Evolutionary conservation across 2,888 invertebrate genomes (phyloP).

Genomic region (Melolontha melolontha): DNA sequence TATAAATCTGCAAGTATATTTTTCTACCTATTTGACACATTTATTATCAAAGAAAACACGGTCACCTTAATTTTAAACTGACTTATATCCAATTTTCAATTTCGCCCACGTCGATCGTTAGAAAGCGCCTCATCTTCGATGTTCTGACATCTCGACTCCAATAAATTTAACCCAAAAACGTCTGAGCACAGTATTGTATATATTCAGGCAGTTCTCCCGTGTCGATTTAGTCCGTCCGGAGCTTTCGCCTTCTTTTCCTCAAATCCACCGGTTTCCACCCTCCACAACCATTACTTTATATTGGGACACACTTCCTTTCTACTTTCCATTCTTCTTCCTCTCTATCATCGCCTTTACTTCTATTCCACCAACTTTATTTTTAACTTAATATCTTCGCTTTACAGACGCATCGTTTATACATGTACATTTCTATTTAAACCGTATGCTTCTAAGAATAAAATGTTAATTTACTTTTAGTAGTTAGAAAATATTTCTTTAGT

Average conservation of each 20-base stretch:
- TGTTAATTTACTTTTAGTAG: too few species aligned
- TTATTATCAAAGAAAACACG: background rate
- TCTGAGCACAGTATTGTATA: conserved; percentile 53
- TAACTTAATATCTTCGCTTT: conserved; percentile 19
- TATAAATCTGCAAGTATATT: too few species aligned
- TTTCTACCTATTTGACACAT: background rate
- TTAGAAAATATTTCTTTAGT: too few species aligned
- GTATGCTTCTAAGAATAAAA: too few species aligned
- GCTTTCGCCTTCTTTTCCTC: conserved; percentile 38
- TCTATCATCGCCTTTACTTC: background rate
- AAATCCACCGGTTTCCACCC: conserved; percentile 12
- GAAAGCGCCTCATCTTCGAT: conserved; percentile 46
- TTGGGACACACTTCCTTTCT: conserved; percentile 21
- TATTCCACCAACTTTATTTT: conserved; percentile 9
- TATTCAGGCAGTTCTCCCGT: conserved; percentile 54
- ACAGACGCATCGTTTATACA: too few species aligned
- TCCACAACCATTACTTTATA: conserved; percentile 14
- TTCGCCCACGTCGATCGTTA: conserved; percentile 21
- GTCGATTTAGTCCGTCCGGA: conserved; percentile 49
- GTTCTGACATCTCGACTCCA: conserved; percentile 52
- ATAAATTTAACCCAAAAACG: conserved; percentile 54
- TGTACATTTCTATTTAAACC: too few species aligned
- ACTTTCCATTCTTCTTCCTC: conserved; percentile 17
- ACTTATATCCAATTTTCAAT: conserved; percentile 29
- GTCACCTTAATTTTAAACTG: conserved; percentile 17